Evolutionary conservation across 1,140 invertebrate genomes (phyloP), one percentile per base, ranked within the genome.

Genomic region (Danaus plexippus): DNA sequence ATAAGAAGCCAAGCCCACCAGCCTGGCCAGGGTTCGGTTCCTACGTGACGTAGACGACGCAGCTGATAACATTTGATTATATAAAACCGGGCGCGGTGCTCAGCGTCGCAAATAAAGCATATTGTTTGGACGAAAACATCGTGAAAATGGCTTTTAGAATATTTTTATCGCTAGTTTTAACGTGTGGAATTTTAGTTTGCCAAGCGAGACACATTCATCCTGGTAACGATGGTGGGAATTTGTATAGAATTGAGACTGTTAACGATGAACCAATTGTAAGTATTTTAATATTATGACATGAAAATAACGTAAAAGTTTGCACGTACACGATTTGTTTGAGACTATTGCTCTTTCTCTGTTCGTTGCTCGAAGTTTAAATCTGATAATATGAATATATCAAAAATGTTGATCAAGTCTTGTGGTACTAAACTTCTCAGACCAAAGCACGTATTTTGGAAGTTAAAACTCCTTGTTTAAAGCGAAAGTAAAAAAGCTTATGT

Each of bases 151-250:
- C 18, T 32, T 47, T 56, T 51, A 71, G 64, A 50, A 11, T 64
- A 18, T 6, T 66, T 40, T 40, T 67, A 9, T 54, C 54, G 0
- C 10, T 71, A 7, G 41, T 66, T n/a, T 22, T 70, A n/a, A 13
- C 56, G 10, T 22, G 64, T 42, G 47, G 43, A n/a, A 55, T 63
- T 41, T 32, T 32, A 2, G 45, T 70, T 46, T 22, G 46, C 11
- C 54, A 66, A 41, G 52, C 63, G 11, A 70, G 61, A 40, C 71
- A 80, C 45, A 52, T 73, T 2, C 68, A 76, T 48, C 68, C 69
- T 9, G 63, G 57, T 44, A 49, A 43, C 11, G 48, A 45, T 43
- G 52, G 52, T 10, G 22, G 47, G 7, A 41, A 57, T 0, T n/a
- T 44, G 15, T 42, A 49, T 41, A 2, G 49, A 45, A 54, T 59